Conservation (phyloP, 1,140 invertebrate species). For the Hormaphis cornu region DNA sequence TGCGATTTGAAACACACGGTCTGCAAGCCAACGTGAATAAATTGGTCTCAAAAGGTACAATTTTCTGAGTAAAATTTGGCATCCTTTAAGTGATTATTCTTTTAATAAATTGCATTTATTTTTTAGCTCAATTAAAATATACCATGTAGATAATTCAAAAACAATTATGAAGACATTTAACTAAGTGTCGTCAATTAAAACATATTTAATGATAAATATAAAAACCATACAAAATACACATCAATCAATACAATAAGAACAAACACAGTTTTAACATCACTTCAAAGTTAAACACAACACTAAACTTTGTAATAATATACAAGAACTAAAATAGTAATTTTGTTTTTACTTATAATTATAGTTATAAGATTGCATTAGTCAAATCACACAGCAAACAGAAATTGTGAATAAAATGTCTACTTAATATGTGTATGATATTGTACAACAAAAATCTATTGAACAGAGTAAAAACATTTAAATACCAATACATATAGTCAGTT, state of each 20-base stretch:
- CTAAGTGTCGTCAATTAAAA: no score
- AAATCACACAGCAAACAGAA: neutral
- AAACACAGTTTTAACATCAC: conserved; percentile 17
- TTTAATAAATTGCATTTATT: no score
- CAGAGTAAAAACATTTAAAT: conserved; percentile 7
- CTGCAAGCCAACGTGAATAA: no score
- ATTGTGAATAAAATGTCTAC: neutral
- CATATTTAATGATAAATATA: neutral
- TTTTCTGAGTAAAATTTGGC: no score
- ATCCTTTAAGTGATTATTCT: no score
- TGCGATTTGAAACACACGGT: no score
- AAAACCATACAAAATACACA: neutral
- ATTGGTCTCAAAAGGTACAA: no score
- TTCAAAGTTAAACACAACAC: neutral
- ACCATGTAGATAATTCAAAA: no score
- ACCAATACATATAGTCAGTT: neutral
- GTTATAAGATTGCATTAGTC: neutral
- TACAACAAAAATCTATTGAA: conserved; percentile 3
- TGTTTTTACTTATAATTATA: neutral
- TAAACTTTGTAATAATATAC: neutral
- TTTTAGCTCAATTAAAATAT: no score
- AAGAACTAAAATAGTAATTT: neutral
- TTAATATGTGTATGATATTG: neutral
- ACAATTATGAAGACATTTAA: no score
- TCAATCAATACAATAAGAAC: neutral